Evolutionary conservation across 2,113 vertebrate genomes (phyloP).

Genomic region (Thomomys bottae): DNA sequence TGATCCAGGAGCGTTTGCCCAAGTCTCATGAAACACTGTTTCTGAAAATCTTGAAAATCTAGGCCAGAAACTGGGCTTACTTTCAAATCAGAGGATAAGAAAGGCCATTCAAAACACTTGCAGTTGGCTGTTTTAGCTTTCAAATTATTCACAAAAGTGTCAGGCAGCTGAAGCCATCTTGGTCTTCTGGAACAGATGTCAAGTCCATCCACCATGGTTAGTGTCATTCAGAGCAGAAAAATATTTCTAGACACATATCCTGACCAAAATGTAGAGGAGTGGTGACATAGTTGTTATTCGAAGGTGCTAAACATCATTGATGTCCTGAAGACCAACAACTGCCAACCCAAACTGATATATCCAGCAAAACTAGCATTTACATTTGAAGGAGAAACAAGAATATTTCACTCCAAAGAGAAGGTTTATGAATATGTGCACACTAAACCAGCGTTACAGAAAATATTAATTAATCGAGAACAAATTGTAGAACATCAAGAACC

Average conservation of each 20-base stretch:
- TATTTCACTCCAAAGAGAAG: too few relatives aligned
- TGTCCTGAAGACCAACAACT: too few relatives aligned
- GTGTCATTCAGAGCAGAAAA: neutral
- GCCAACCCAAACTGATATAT: too few relatives aligned
- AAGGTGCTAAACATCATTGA: neutral
- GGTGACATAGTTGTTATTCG: neutral
- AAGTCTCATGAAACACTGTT: neutral
- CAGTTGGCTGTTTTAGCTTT: neutral
- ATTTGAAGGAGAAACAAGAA: too few relatives aligned
- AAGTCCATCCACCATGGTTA: neutral
- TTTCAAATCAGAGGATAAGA: neutral
- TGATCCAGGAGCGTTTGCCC: neutral
- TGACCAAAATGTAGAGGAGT: neutral
- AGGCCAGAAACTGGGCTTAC: neutral
- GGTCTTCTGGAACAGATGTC: neutral
- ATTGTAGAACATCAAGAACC: too few relatives aligned
- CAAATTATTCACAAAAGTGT: neutral
- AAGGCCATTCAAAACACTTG: neutral
- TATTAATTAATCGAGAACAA: too few relatives aligned
- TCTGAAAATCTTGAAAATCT: neutral
- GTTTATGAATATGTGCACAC: too few relatives aligned
- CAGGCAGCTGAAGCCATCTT: neutral
- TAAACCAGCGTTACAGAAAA: too few relatives aligned
- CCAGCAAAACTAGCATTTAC: too few relatives aligned
- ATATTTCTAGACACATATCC: neutral